These are phyloP conservation scores for Crotalus tigris DNA, from an alignment of 2,113 vertebrate genomes.

Conservation along the genomic window DNA sequence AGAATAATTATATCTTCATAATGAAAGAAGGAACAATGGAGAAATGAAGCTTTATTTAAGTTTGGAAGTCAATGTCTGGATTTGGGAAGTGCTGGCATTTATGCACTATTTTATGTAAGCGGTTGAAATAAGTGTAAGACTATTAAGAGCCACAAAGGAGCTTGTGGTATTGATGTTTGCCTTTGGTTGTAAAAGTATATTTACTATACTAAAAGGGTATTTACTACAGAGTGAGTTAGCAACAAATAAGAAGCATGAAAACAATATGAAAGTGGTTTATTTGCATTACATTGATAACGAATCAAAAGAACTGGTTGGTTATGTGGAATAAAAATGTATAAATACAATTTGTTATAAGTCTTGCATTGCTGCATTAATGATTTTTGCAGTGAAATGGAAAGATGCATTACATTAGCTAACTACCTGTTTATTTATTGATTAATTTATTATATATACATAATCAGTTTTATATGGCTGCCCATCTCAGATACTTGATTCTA, in stretches of 20 bases:
- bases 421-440: neutral
- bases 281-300: slow-evolving; percentile 14
- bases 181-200: slow-evolving; percentile 2
- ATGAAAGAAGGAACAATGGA: slow-evolving; percentile 20
- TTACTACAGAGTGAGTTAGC: slow-evolving; percentile 33
- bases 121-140: neutral
- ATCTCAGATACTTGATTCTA: neutral
- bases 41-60: slow-evolving; percentile 20
- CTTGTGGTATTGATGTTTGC: slow-evolving; percentile 27
- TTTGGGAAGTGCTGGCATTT: slow-evolving; percentile 14
- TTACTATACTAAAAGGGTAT: neutral
- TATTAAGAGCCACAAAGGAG: slow-evolving; percentile 10
- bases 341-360: neutral
- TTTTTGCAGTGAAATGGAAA: neutral
- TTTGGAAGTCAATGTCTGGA: neutral
- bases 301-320: neutral
- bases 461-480: neutral
- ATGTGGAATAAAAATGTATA: slow-evolving; percentile 10
- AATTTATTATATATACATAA: neutral
- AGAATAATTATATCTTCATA: slow-evolving; percentile 49
- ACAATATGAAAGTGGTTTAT: slow-evolving; percentile 18
- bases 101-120: neutral
- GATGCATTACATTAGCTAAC: neutral
- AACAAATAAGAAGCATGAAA: neutral
- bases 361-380: neutral